Evolutionary conservation across 2,113 vertebrate genomes (phyloP).

Genomic region (Toxostoma redivivum): DNA sequence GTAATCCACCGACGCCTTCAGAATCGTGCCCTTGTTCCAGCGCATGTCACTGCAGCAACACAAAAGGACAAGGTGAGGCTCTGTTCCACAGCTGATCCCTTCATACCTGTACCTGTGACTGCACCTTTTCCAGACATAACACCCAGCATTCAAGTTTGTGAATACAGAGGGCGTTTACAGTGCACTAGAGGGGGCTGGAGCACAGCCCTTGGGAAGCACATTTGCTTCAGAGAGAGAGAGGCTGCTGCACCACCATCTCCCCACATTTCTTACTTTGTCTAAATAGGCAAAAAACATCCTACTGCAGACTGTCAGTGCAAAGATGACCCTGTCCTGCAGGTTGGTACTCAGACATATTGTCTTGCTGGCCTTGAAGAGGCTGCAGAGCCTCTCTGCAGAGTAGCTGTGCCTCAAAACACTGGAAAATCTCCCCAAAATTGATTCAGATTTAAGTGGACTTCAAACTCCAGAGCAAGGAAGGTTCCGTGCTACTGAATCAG

Average conservation of each 20-base stretch:
- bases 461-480: not conserved
- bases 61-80: not conserved
- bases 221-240: not conserved
- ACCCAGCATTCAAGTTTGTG: not conserved
- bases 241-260: not conserved
- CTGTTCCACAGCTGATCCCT: too few relatives aligned
- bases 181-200: conserved; percentile 37
- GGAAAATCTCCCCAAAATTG: not conserved
- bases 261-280: not conserved
- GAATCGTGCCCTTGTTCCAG: conserved; percentile 99
- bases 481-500: not conserved
- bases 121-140: fast-evolving
- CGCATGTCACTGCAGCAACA: conserved; percentile 78
- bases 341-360: fast-evolving
- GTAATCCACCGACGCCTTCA: conserved; percentile 97
- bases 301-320: not conserved
- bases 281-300: not conserved
- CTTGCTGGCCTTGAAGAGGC: not conserved
- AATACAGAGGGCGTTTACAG: not conserved
- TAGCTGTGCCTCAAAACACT: not conserved
- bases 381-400: not conserved
- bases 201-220: not conserved
- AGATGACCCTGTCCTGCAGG: not conserved
- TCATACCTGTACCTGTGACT: not conserved
- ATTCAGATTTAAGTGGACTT: not conserved